Evolutionary conservation across 2,113 vertebrate genomes (phyloP).

Genomic region (Zosterops borbonicus): DNA sequence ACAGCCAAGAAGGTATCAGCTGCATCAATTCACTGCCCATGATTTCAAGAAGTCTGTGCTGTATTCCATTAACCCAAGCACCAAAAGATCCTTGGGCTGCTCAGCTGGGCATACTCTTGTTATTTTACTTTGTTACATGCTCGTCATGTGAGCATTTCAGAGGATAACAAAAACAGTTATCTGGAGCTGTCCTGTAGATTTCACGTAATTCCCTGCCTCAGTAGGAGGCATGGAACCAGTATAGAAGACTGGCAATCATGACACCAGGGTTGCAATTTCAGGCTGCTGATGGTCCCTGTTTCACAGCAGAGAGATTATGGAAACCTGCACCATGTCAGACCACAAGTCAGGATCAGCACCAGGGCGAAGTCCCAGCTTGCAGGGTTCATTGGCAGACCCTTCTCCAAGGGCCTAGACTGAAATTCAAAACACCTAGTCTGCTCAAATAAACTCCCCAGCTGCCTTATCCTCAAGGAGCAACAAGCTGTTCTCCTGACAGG

Average conservation of each 20-base stretch:
- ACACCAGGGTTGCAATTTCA: background rate
- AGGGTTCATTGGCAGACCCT: background rate
- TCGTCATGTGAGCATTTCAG: background rate
- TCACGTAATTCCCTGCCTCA: background rate
- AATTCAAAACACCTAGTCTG: background rate
- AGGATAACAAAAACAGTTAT: background rate
- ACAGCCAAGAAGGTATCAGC: background rate
- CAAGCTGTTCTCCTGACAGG: background rate
- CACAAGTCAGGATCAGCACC: background rate
- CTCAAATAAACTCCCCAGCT: background rate
- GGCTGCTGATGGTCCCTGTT: background rate
- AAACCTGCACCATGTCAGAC: background rate
- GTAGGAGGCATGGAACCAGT: background rate
- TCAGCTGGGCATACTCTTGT: background rate
- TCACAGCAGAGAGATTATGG: background rate
- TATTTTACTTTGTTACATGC: background rate
- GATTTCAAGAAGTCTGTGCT: background rate
- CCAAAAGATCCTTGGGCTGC: background rate
- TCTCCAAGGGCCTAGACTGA: background rate
- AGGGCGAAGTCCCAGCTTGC: background rate
- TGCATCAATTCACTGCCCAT: background rate
- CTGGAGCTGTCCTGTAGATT: background rate
- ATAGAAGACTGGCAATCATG: background rate
- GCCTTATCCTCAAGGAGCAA: background rate
- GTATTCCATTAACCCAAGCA: background rate